These are phyloP conservation scores for Gasterosteus nipponicus DNA, from an alignment of 2,113 vertebrate genomes.

Conservation along the genomic window DNA sequence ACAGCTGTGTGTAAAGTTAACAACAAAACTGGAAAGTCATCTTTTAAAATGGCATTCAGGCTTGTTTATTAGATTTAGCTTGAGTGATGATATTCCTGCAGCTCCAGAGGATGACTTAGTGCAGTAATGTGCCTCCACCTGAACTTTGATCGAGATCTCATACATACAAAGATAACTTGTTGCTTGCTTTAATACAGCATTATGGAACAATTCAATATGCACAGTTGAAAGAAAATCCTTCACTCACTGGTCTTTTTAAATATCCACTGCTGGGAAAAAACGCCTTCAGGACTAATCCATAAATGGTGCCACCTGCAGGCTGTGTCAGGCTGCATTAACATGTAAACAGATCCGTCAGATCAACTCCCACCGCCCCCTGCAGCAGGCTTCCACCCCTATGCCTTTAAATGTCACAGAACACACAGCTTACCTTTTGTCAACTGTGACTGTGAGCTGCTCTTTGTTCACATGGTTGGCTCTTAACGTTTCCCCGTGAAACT, in stretches of 20 bases:
- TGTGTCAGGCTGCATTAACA: constrained; percentile 50
- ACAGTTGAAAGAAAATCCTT: constrained; percentile 5
- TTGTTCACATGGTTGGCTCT: constrained; percentile 31
- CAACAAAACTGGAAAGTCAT: constrained; percentile 2
- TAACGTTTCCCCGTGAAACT: constrained; percentile 24
- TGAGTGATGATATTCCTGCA: constrained; percentile 7
- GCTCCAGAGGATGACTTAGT: neutral
- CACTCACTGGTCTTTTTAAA: constrained; percentile 41
- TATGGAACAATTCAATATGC: constrained; percentile 11
- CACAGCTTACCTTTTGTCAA: constrained; percentile 32
- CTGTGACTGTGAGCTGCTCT: constrained; percentile 11
- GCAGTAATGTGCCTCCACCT: constrained; percentile 19
- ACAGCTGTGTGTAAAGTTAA: constrained; percentile 13
- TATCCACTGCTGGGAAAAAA: constrained; percentile 38
- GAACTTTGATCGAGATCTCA: constrained; percentile 3
- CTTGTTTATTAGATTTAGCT: neutral
- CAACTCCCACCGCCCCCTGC: constrained; percentile 53
- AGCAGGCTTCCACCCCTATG: constrained; percentile 38
- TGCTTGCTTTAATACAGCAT: constrained; percentile 23
- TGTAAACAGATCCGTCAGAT: constrained; percentile 62
- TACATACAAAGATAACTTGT: constrained; percentile 39
- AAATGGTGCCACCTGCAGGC: constrained; percentile 76
- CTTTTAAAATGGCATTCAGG: constrained; percentile 15
- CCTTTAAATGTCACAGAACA: constrained; percentile 27
- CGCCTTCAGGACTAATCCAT: constrained; percentile 56